Evolutionary conservation across 2,888 invertebrate species (phyloP).

Genomic region (Antheraea yamamai): DNA sequence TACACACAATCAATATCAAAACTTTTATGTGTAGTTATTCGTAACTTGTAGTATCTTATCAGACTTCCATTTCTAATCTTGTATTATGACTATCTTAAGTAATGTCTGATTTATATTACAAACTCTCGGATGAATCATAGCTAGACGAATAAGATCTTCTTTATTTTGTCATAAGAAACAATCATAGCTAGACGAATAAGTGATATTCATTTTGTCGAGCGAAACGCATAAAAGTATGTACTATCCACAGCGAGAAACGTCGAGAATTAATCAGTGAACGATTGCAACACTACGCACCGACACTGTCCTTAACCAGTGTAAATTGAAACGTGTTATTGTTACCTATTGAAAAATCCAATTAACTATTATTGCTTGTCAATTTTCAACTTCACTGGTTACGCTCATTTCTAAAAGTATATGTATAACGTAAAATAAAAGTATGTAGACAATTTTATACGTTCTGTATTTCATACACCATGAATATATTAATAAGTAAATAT

Average conservation of each 20-base stretch:
- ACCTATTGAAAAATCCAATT: constrained; percentile 24
- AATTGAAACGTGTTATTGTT: constrained; percentile 20
- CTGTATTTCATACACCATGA: constrained; percentile 22
- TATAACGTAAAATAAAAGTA: constrained; percentile 29
- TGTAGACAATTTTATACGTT: constrained; percentile 26
- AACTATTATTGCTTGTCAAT: constrained; percentile 23
- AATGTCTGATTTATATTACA: not conserved
- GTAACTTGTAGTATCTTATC: too few species aligned
- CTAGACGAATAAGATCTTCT: too few species aligned
- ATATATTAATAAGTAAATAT: constrained; percentile 42
- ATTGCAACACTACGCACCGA: not conserved
- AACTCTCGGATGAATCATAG: not conserved
- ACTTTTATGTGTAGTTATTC: too few species aligned
- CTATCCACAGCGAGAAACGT: not conserved
- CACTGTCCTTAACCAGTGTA: not conserved
- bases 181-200: too few species aligned
- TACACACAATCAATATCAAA: too few species aligned
- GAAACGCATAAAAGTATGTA: not conserved
- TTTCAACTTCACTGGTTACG: constrained; percentile 23
- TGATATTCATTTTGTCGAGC: not conserved
- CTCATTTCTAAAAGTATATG: constrained; percentile 17
- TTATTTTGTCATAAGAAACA: too few species aligned
- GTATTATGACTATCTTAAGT: not conserved
- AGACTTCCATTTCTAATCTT: not conserved
- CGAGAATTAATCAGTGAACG: not conserved